Base-by-base conservation (phyloP, 2,797 vertebrate species). In the Sebastes iracundus region DNA sequence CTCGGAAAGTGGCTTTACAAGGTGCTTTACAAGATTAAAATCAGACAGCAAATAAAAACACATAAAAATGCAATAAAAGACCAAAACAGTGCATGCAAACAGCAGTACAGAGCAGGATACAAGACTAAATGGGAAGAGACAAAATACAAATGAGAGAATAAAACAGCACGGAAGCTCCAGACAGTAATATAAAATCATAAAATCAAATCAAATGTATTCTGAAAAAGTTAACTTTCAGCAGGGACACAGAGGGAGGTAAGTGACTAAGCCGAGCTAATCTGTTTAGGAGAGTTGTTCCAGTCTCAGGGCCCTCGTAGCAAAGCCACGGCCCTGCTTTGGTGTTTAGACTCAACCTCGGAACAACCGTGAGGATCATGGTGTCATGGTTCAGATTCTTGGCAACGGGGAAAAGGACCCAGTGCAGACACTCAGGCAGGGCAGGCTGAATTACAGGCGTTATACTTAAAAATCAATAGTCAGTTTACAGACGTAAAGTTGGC, bases 11-110 rank as follows among this genome's bases (percentile, higher is more conserved):
- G 71, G 61, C 67, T 81, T 82, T 73, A 77, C 56, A 60, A 53
- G 65, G 27, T 63, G 46, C 63, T 83, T 67, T 55, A 69, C 58
- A n/a, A 65, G 79, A 77, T 77, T 84, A 78, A 65, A 82, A 55
- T 74, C 63, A 55, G 30, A 58, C 62, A 53, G 67, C 72, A 20
- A 61, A 68, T 72, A 64, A 73, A 75, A 79, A 62, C 27, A 64
- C 49, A 82, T 72, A 63, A 56, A 77, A 73, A 67, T 22, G 55
- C 30, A 72, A 66, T 68, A 64, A 58, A 69, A 69, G 28, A 73
- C 12, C 62, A 52, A 60, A 59, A 55, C 42, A 59, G 33, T 7
- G 28, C 16, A 63, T 30, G 22, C 3, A 23, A 62, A 62, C 22
- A 70, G 75, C 25, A 42, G 69, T 13, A 20, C 32, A 64, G 27